Evolutionary conservation across 2,113 vertebrate genomes (phyloP), one percentile per base, ranked within the genome.

Genomic region (Rutilus rutilus): DNA sequence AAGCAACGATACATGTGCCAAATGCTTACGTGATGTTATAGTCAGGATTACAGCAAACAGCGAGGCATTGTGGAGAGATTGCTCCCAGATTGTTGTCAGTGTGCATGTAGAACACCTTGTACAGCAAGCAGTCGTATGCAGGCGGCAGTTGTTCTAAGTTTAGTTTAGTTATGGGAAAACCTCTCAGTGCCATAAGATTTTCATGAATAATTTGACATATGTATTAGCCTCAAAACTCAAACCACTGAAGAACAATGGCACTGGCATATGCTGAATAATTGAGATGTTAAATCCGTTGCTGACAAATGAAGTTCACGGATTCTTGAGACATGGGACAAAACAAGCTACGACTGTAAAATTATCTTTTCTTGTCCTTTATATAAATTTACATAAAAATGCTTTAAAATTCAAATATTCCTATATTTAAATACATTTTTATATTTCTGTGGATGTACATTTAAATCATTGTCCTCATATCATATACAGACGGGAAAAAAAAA

Each of bases 41-140:
- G 15, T 80, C 50, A 47, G 59, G 36, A 59, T 17, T 50, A 50
- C 75, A 83, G 47, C 83, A 84, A 87, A 87, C 84, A 89, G n/a
- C 5, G 19, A 67, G 36, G 30, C 60, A 3, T 12, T 77, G 62
- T 81, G 50, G 57, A 39, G 8, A 71, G 76, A 87, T 87, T 83
- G 82, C 73, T 89, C 67, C 83, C 83, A 85, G 86, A 85, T 79
- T 89, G 79, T 79, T 79, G 74, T 60, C 59, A 80, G 69, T 79
- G 83, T 30, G 73, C 23, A 12, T 75, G 23, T 25, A 23, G 77
- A 73, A 87, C 60, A 23, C 33, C 33, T 25, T 50, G 47, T 69
- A 71, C 62, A 25, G 17, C 82, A 83, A 83, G 50, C 27, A 57
- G 7, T 57, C 54, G 3, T 23, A 3, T 23, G 19, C 54, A 54